phyloP scores from a whole-genome alignment of 2,888 invertebrate genomes.

The Dromius quadrimaculatus region DNA sequence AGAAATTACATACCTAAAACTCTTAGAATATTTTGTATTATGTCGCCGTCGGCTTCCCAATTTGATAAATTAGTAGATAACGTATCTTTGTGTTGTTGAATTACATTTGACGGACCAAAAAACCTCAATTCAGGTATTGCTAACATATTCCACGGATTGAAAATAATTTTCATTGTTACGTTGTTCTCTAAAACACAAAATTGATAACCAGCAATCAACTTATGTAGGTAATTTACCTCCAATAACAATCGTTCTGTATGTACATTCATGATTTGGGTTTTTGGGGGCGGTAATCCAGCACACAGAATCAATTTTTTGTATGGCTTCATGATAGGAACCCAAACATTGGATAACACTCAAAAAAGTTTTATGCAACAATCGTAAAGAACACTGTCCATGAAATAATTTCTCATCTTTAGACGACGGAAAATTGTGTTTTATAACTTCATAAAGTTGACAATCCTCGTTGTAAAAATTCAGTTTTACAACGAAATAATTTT shows the following conservation, averaged over 20 bases:
- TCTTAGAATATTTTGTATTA: constrained; percentile 37
- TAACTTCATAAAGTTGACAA: constrained; percentile 1
- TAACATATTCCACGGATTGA: constrained; percentile 35
- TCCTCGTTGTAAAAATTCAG: not conserved
- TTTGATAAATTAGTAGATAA: constrained; percentile 34
- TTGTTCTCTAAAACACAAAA: constrained; percentile 7
- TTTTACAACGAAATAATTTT: constrained; percentile 9
- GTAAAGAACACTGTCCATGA: not conserved
- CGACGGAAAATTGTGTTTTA: constrained; percentile 15
- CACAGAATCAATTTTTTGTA: constrained; percentile 31
- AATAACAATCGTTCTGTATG: constrained; percentile 39
- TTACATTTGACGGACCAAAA: constrained; percentile 13
- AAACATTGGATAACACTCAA: constrained; percentile 7
- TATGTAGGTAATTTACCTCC: constrained; percentile 31
- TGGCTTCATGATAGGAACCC: constrained; percentile 3
- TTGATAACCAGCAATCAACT: no score
- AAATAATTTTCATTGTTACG: constrained; percentile 9
- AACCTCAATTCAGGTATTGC: constrained; percentile 37
- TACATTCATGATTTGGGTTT: not conserved
- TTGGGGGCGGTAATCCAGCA: constrained; percentile 38
- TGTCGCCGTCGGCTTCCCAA: constrained; percentile 34
- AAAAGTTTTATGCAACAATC: constrained; percentile 7
- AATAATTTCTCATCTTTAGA: not conserved
- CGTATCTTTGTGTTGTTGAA: not conserved
- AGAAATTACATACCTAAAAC: constrained; percentile 22